phyloP scores from a whole-genome alignment of 2,113 vertebrate species.

The Heloderma charlesbogerti region DNA sequence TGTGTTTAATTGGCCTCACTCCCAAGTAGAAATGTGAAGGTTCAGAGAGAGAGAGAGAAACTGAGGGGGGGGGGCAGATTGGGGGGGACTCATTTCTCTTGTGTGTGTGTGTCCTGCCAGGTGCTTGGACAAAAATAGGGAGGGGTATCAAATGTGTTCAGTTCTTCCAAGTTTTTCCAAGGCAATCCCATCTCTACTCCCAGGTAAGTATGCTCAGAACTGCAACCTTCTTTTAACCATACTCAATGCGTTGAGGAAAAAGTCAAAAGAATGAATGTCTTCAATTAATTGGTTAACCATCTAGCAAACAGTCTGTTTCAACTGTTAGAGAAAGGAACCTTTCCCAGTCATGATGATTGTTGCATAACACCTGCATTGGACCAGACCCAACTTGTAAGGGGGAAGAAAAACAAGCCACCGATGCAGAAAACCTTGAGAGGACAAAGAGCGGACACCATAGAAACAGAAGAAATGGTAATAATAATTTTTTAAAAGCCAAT shows the following conservation, averaged over 20 bases:
- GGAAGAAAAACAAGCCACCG: background rate
- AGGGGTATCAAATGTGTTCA: no score
- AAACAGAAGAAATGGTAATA: conserved; percentile 13
- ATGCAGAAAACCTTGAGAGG: conserved; percentile 31
- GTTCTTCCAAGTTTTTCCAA: no score
- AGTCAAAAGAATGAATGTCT: background rate
- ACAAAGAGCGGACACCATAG: conserved; percentile 26
- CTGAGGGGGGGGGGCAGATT: no score
- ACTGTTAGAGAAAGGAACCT: conserved; percentile 31
- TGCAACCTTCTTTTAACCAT: background rate
- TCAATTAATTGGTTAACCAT: background rate
- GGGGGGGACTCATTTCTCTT: no score
- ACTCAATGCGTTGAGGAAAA: background rate
- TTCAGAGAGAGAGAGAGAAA: no score
- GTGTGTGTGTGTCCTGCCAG: no score
- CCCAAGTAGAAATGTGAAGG: no score
- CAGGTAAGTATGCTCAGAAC: background rate
- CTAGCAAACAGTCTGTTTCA: background rate
- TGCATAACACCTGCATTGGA: background rate
- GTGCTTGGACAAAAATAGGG: no score
- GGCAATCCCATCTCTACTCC: background rate
- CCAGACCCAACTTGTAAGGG: background rate
- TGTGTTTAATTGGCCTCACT: background rate
- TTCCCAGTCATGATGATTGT: conserved; percentile 9
- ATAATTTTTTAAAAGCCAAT: background rate